A percentile compares a stretch with the other conserved stretches of the same genome.
These are phyloP conservation scores for Xiphophorus hellerii DNA, from an alignment of 2,113 vertebrate genomes.

Conservation along the genomic window DNA sequence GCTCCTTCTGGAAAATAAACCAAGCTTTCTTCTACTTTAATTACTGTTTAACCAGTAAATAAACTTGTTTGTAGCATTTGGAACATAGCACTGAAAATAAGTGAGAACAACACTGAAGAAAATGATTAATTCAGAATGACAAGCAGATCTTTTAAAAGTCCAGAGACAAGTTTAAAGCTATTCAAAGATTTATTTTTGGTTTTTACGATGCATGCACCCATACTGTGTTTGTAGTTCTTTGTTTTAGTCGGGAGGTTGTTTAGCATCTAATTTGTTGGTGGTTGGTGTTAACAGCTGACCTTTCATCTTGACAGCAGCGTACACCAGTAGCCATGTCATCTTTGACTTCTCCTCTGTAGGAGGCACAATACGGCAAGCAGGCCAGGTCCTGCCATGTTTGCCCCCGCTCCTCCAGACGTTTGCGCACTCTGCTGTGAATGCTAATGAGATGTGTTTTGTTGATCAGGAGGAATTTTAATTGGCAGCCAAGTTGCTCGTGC, in stretches of 20 bases:
- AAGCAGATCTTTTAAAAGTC: too few relatives aligned
- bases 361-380: constrained; percentile 18
- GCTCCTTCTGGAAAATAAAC: too few relatives aligned
- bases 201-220: neutral
- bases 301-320: constrained; percentile 54
- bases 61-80: too few relatives aligned
- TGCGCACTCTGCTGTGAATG: constrained; percentile 50
- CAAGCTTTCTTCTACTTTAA: too few relatives aligned
- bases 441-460: constrained; percentile 55
- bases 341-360: constrained; percentile 48
- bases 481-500: constrained; percentile 39
- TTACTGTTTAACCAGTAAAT: too few relatives aligned
- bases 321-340: constrained; percentile 46
- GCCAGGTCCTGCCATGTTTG: constrained; percentile 46
- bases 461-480: constrained; percentile 64
- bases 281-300: constrained; percentile 46
- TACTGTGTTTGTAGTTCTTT: neutral
- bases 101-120: too few relatives aligned
- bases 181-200: too few relatives aligned
- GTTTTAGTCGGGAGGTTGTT: constrained; percentile 3
- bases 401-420: constrained; percentile 42
- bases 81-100: too few relatives aligned
- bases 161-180: too few relatives aligned
- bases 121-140: too few relatives aligned
- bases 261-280: constrained; percentile 22